Evolutionary conservation across 2,113 vertebrate genomes (phyloP).

Genomic region (Pelvicachromis taeniatus): DNA sequence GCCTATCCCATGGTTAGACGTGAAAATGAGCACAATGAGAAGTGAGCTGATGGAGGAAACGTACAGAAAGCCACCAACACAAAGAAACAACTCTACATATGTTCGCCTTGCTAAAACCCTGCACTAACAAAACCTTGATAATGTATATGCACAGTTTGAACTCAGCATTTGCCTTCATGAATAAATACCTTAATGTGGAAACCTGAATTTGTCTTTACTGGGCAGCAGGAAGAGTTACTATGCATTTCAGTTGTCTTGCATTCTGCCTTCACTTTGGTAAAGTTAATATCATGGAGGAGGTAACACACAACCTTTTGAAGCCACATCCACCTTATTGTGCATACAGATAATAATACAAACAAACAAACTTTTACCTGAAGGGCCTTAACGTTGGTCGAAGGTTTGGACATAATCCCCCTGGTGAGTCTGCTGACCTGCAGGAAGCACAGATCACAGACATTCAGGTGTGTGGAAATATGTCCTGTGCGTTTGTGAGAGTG

Average conservation of each 20-base stretch:
- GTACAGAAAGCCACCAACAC: conserved; percentile 18
- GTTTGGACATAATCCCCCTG: conserved; percentile 87
- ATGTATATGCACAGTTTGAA: conserved; percentile 49
- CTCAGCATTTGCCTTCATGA: conserved; percentile 50
- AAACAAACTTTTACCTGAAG: conserved; percentile 84
- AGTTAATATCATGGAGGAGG: not conserved
- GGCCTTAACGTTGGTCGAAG: conserved; percentile 91
- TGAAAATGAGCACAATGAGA: conserved; percentile 54
- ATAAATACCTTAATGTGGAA: conserved; percentile 54
- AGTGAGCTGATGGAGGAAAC: not conserved
- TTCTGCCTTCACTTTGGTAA: not conserved
- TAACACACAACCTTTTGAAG: not conserved
- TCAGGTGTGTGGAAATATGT: conserved; percentile 17
- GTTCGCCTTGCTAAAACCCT: conserved; percentile 35
- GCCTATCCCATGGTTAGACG: conserved; percentile 57
- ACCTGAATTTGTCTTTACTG: not conserved
- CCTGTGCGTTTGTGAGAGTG: not conserved
- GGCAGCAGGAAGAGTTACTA: not conserved
- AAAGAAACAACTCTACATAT: conserved; percentile 4
- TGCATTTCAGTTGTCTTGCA: not conserved
- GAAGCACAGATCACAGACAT: conserved; percentile 52
- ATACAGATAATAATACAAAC: not conserved
- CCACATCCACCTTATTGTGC: not conserved
- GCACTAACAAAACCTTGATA: conserved; percentile 41
- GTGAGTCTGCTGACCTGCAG: conserved; percentile 62